These are phyloP conservation scores for Sminthurides aquaticus DNA, from an alignment of 2,888 invertebrate genomes.

Conservation along the genomic window DNA sequence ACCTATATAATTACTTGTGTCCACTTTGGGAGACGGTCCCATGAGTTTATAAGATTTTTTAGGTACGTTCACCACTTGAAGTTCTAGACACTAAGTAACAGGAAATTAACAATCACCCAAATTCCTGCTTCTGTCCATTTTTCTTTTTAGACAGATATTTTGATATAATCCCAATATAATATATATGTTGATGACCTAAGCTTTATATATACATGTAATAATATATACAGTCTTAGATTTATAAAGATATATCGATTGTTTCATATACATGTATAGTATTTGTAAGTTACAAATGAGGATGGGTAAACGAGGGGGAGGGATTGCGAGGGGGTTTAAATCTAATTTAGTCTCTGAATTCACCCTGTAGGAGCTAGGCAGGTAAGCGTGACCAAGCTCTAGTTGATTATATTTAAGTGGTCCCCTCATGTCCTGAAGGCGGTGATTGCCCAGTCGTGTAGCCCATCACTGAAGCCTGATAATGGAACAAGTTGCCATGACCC, in stretches of 20 bases:
- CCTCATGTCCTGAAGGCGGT: slow-evolving; percentile 16
- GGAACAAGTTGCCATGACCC: slow-evolving; percentile 14
- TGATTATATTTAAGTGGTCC: slow-evolving; percentile 12
- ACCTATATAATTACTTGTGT: background rate
- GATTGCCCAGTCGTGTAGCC: slow-evolving; percentile 11
- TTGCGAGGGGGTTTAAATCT: background rate
- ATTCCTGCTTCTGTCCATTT: background rate
- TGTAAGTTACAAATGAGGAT: background rate
- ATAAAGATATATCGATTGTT: background rate
- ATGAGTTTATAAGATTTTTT: background rate
- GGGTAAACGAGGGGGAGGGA: background rate
- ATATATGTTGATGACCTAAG: background rate
- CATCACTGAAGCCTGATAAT: slow-evolving; percentile 15
- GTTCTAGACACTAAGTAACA: too few species aligned
- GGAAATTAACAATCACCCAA: background rate
- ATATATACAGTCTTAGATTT: background rate
- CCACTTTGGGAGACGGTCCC: background rate
- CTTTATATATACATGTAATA: background rate
- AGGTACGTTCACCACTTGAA: background rate
- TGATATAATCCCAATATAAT: background rate
- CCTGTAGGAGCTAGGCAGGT: background rate
- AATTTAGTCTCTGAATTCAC: slow-evolving; percentile 2
- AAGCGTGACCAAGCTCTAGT: slow-evolving; percentile 8
- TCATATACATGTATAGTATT: background rate
- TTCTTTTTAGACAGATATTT: background rate